These are phyloP conservation scores for Homalodisca vitripennis DNA, from an alignment of 1,140 invertebrate genomes.

Conservation along the genomic window DNA sequence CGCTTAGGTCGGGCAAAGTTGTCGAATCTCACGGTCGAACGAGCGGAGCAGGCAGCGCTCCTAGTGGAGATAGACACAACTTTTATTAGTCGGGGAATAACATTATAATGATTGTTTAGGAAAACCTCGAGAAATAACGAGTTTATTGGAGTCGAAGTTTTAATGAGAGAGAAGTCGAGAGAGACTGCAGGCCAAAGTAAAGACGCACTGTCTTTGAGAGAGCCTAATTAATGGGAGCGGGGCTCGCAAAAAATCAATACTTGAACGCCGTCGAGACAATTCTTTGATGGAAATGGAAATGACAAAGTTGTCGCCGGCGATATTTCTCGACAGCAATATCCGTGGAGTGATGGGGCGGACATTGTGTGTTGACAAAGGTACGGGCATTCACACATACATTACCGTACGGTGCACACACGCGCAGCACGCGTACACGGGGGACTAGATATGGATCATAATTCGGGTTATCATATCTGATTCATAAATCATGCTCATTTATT, in stretches of 20 bases:
- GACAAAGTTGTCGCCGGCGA: conserved; percentile 1
- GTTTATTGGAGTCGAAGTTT: conserved; percentile 27
- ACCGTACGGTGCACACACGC: too few species aligned
- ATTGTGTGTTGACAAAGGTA: neutral
- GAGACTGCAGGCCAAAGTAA: conserved; percentile 21
- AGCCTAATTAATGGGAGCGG: conserved; percentile 15
- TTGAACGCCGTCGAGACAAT: conserved; percentile 21
- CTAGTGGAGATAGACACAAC: neutral
- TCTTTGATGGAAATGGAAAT: conserved; percentile 31
- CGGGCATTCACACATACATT: neutral
- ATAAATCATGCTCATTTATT: too few species aligned
- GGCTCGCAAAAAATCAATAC: conserved; percentile 23
- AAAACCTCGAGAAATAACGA: conserved; percentile 25
- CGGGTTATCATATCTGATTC: too few species aligned
- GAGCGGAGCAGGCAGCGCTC: neutral
- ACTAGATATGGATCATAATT: too few species aligned
- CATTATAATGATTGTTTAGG: conserved; percentile 22
- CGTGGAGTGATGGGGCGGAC: conserved; percentile 15
- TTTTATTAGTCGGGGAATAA: conserved; percentile 1
- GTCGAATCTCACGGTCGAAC: neutral
- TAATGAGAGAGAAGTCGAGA: conserved; percentile 10
- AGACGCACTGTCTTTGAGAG: conserved; percentile 21
- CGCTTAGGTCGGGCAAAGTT: neutral
- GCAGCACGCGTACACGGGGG: neutral
- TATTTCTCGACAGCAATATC: conserved; percentile 2